Conservation (phyloP, 2,888 invertebrate genomes). For the Xestoiulus laeticollis region DNA sequence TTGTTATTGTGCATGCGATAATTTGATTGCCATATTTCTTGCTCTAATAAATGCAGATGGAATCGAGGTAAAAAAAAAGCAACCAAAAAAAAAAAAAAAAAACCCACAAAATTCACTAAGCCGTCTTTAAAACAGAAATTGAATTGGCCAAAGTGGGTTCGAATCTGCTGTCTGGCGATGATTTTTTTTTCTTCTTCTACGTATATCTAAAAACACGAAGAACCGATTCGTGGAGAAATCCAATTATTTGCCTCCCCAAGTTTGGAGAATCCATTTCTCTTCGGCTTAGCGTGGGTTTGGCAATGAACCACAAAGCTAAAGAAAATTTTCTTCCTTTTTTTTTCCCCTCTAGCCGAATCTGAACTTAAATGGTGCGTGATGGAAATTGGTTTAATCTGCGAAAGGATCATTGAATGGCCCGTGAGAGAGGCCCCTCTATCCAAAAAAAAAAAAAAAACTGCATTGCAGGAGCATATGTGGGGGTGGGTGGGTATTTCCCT, state of each 20-base stretch:
- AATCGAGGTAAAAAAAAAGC: not conserved
- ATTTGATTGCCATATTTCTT: not conserved
- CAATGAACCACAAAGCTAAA: not conserved
- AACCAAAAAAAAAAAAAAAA: too few relatives aligned
- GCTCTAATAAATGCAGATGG: not conserved
- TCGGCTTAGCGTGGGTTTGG: not conserved
- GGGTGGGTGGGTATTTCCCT: not conserved
- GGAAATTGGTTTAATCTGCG: conserved; percentile 2
- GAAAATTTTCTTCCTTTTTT: not conserved
- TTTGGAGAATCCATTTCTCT: conserved; percentile 9
- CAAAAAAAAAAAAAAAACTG: too few relatives aligned
- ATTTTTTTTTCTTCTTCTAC: not conserved
- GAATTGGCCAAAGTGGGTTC: not conserved
- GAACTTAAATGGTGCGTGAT: not conserved
- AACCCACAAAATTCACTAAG: not conserved
- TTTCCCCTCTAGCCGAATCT: not conserved
- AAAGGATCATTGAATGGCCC: not conserved
- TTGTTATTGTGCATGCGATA: too few relatives aligned
- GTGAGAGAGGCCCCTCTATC: not conserved
- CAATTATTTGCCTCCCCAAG: conserved; percentile 11
- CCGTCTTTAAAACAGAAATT: not conserved
- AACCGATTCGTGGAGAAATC: not conserved
- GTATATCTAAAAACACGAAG: not conserved
- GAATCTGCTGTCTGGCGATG: not conserved
- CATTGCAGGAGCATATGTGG: not conserved